Evolutionary conservation across 2,113 vertebrate genomes (phyloP).

Genomic region (Lepus americanus): DNA sequence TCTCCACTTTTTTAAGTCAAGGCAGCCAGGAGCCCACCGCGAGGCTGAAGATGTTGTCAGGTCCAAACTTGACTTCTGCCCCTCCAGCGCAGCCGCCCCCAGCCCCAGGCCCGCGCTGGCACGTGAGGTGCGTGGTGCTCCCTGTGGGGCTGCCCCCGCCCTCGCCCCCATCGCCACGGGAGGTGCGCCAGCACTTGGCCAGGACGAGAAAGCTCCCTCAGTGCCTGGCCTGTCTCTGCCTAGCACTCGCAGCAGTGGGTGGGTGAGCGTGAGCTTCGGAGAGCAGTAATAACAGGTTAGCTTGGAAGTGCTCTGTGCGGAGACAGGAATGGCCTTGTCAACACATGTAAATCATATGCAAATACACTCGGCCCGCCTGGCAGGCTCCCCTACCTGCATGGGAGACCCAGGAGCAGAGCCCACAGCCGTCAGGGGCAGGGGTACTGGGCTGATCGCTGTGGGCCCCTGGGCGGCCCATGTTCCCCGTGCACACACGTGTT

Average conservation of each 20-base stretch:
- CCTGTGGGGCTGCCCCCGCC: background rate
- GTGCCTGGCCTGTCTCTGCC: background rate
- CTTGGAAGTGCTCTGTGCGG: conserved; percentile 38
- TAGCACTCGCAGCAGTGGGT: conserved; percentile 51
- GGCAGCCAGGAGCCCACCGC: too few relatives aligned
- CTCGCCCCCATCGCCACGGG: too few relatives aligned
- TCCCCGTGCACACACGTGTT: background rate
- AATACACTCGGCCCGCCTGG: background rate
- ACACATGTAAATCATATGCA: conserved; percentile 74
- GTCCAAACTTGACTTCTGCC: background rate
- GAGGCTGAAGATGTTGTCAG: background rate
- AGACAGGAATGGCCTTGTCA: conserved; percentile 23
- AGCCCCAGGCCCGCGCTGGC: rapidly evolving
- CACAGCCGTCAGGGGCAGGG: background rate
- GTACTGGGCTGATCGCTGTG: too few relatives aligned
- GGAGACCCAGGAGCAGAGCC: background rate
- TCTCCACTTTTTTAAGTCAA: too few relatives aligned
- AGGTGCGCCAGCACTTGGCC: too few relatives aligned
- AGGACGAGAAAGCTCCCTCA: background rate
- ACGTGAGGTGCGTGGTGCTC: rapidly evolving
- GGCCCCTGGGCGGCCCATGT: rapidly evolving
- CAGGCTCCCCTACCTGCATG: conserved; percentile 9
- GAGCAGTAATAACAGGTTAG: conserved; percentile 66
- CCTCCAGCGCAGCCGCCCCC: rapidly evolving
- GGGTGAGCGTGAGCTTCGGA: background rate